Base-by-base conservation (phyloP, 2,113 vertebrate species). In the Pelobates fuscus region DNA sequence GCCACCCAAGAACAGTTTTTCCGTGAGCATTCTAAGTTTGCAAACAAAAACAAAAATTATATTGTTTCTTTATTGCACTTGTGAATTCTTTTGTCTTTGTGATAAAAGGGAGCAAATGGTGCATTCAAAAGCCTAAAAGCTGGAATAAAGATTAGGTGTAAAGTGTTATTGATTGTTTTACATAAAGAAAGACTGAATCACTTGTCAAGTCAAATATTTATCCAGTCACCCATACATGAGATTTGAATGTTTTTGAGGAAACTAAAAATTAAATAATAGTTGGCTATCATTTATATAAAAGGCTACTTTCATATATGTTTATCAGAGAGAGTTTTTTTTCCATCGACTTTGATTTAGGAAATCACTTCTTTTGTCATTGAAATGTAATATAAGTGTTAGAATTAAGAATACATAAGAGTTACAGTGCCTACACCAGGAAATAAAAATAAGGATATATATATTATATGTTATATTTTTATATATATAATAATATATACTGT, bases 151-250 rank as follows among this genome's bases (percentile, higher is more conserved):
- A 82, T 84, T 83, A 84, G 80, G 86, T 87, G 83, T 77, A 83
- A 91, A 90, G 87, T 84, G 84, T 76, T 88, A 87, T 81, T 86
- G 85, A 86, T 88, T 82, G 80, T 78, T 81, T 79, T 80, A 79
- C 25, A 0, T 82, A 81, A 84, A 84, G 43, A 75, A 78, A 83
- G 80, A 84, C 86, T 83, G 80, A 71, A 80, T 66, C 32, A 0
- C 0, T 74, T 85, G 84, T 86, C 85, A 86, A 20, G 76, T 86
- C 79, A 76, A 73, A 86, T 87, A 85, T 89, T 83, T 83, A 80
- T 43, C 77, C 69, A 79, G 80, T 84, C 81, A 70, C 29, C 27
- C 71, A 82, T 65, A 70, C 2, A 44, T 52, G 71, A 78, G 78
- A 70, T 61, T 71, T 67, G 76, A 88, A 81, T 62, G 77, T 64